Base-by-base conservation (phyloP, 2,113 vertebrate genomes). In the Pantherophis guttatus region DNA sequence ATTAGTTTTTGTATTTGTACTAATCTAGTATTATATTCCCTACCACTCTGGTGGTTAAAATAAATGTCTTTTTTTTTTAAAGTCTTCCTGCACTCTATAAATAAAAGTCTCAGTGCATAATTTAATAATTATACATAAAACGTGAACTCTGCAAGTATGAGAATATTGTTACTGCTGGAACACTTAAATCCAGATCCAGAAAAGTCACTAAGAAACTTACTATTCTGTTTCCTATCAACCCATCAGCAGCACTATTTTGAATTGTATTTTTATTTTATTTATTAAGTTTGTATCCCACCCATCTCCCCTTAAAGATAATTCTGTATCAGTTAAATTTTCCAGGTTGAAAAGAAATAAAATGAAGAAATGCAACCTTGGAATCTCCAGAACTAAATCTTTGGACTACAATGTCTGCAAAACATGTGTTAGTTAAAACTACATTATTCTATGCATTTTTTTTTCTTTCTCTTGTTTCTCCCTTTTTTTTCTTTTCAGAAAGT, bases 401-500 rank as follows among this genome's bases (percentile, higher is more conserved):
- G 65, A 65, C 11, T 29, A 65, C 11, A 75, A 33, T 33, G n/a
- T 17, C 75, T 33, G 21, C 75, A 39, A 44, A 81, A 81, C 75
- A 52, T 39, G 15, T 11, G 86, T 21, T 88, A 8, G 7, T 62
- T 93, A 86, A 90, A 70, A 26, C 44, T 26, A 11, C 15, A 33
- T 26, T 58, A 33, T 50, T 39, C 26, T 93, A 19, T 90, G 3
- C 23, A 21, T 6, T 44, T 39, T 23, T 92, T 55, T 94, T 65
- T 48, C 92, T 55, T 52, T 50, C 0, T 91, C 53, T 33, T 39
- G 8, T 59, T n/a, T 29, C 26, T 52, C 58, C 9, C 48, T 52
- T 6, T 92, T 95, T 62, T 62, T 44, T 91, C 94, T 94, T 24
- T 19, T 50, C 95, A 99, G 99, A 96, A 92, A 97, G 98, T 50